These are phyloP conservation scores for Rhodophaea formosa DNA, from an alignment of 2,888 invertebrate species.

Conservation along the genomic window DNA sequence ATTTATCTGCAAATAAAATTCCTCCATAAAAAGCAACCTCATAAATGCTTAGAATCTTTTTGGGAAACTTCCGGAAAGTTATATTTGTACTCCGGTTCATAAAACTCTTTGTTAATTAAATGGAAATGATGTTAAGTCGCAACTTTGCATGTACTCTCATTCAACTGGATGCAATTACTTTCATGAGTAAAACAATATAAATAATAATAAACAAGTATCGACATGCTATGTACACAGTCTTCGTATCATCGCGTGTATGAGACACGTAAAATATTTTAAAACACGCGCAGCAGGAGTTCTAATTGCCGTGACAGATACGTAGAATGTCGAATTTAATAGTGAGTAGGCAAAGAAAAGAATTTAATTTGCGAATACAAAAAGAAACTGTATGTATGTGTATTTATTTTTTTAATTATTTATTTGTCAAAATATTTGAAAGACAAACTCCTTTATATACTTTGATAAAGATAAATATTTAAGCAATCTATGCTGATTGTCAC, in stretches of 20 bases:
- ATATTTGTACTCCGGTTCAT: not conserved
- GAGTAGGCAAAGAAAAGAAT: no score
- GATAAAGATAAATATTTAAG: no score
- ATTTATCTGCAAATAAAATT: no score
- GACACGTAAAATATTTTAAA: conserved; percentile 6
- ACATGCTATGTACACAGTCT: conserved; percentile 6
- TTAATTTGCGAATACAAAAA: no score
- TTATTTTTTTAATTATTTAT: no score
- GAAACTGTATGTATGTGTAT: no score
- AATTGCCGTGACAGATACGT: conserved; percentile 13
- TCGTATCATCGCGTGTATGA: conserved; percentile 3
- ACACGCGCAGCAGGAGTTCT: conserved; percentile 6
- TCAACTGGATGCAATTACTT: conserved; percentile 12
- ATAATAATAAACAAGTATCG: conserved; percentile 1
- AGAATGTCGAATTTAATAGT: no score
- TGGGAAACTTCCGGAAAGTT: not conserved
- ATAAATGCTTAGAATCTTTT: not conserved
- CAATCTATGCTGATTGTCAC: no score
- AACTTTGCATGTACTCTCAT: conserved; percentile 5
- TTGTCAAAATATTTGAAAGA: no score
- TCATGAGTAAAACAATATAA: not conserved
- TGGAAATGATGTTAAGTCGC: not conserved
- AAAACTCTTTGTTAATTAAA: not conserved
- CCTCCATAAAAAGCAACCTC: no score
- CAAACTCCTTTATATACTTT: no score